Evolutionary conservation across 1,140 invertebrate genomes (phyloP).

Genomic region (Alviniconcha marisindica): DNA sequence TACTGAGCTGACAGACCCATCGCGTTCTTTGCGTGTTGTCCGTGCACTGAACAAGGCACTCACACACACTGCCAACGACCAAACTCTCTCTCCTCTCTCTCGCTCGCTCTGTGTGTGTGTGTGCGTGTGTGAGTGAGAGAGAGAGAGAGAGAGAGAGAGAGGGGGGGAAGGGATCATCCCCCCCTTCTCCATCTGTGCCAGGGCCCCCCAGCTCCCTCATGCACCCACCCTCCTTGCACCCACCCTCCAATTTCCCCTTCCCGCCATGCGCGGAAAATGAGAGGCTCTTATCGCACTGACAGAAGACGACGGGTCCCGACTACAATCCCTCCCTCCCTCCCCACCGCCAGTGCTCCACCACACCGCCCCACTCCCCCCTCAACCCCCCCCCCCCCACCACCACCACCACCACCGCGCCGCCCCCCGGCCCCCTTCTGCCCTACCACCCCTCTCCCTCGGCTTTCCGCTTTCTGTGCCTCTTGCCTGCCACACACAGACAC

Average conservation of each 20-base stretch:
- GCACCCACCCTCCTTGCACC: background rate
- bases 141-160: background rate
- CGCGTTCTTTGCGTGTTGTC: too few species aligned
- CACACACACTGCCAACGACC: background rate
- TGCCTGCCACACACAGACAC: background rate
- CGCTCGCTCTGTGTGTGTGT: slow-evolving; percentile 8
- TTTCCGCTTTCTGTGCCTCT: background rate
- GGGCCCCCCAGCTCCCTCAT: background rate
- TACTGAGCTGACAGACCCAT: too few species aligned
- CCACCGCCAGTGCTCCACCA: background rate
- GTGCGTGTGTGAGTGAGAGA: background rate
- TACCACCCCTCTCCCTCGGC: background rate
- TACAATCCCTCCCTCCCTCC: background rate
- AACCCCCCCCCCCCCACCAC: background rate
- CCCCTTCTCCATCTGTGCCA: background rate
- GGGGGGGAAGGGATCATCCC: background rate
- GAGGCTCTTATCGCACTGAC: slow-evolving; percentile 36
- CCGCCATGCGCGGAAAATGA: slow-evolving; percentile 22
- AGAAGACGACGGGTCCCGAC: background rate
- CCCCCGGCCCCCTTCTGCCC: background rate
- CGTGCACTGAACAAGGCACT: too few species aligned
- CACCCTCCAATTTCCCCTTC: slow-evolving; percentile 9
- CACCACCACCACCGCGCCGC: background rate
- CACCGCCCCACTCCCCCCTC: background rate
- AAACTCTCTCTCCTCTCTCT: background rate